Conservation (phyloP, 2,113 vertebrate species). For the Carettochelys insculpta region DNA sequence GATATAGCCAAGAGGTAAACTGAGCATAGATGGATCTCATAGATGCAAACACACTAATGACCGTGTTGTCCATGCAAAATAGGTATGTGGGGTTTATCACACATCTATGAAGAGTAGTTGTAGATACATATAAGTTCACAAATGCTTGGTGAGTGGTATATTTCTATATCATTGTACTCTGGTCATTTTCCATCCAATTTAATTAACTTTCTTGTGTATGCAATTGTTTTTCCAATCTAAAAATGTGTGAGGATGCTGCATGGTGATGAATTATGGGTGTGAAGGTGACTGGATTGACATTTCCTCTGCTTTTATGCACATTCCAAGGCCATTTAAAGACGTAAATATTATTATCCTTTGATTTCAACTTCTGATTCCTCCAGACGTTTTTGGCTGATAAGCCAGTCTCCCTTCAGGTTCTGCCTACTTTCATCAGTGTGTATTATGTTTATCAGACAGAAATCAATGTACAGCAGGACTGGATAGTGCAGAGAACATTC, state of each 20-base stretch:
- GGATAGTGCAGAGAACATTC: neutral
- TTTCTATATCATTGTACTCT: neutral
- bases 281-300: neutral
- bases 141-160: neutral
- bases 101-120: neutral
- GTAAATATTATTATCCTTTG: constrained; percentile 52
- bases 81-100: neutral
- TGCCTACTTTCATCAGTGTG: constrained; percentile 37
- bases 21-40: neutral
- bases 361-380: constrained; percentile 48
- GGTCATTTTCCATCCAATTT: neutral
- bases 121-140: neutral
- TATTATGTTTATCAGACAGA: constrained; percentile 22
- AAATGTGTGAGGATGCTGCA: neutral
- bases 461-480: constrained; percentile 6
- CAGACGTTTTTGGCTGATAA: constrained; percentile 47
- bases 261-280: neutral
- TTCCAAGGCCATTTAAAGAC: constrained; percentile 48
- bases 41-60: neutral
- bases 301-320: neutral
- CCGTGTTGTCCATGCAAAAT: fast-evolving
- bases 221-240: neutral
- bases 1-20: neutral
- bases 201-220: neutral
- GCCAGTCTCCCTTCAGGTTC: constrained; percentile 36